A percentile compares a stretch with the other conserved stretches of the same genome.
These are phyloP conservation scores for Pagetopsis macropterus DNA, from an alignment of 2,797 vertebrate genomes.

Conservation along the genomic window DNA sequence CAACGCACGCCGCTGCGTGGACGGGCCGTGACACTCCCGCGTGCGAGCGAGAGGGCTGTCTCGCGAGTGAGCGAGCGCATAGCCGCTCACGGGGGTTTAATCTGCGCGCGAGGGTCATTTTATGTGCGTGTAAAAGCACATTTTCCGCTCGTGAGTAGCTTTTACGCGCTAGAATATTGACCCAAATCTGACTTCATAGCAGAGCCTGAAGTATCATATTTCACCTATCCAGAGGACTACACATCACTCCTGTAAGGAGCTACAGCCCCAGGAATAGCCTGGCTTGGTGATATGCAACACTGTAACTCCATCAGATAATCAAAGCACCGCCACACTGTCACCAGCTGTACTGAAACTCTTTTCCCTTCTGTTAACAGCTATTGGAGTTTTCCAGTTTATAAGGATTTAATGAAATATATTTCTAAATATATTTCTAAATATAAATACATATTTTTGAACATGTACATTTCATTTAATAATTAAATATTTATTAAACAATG, in stretches of 20 bases:
- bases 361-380: no score
- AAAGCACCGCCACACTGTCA: neutral
- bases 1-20: no score
- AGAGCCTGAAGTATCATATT: conserved; percentile 33
- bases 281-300: conserved; percentile 7
- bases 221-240: conserved; percentile 35
- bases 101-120: no score
- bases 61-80: no score
- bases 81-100: no score
- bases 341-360: neutral
- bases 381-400: no score
- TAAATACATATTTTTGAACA: neutral
- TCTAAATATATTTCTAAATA: neutral
- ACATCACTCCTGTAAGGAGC: conserved; percentile 17
- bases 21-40: no score
- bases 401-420: neutral
- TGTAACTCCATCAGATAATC: conserved; percentile 6
- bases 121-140: no score
- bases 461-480: neutral
- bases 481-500: neutral
- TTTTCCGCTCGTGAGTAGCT: no score
- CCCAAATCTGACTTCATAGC: no score
- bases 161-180: no score
- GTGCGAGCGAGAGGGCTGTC: no score
- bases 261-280: conserved; percentile 53